Evolutionary conservation across 2,113 vertebrate genomes (phyloP), one percentile per base, ranked within the genome.

Genomic region (Heterotis niloticus): DNA sequence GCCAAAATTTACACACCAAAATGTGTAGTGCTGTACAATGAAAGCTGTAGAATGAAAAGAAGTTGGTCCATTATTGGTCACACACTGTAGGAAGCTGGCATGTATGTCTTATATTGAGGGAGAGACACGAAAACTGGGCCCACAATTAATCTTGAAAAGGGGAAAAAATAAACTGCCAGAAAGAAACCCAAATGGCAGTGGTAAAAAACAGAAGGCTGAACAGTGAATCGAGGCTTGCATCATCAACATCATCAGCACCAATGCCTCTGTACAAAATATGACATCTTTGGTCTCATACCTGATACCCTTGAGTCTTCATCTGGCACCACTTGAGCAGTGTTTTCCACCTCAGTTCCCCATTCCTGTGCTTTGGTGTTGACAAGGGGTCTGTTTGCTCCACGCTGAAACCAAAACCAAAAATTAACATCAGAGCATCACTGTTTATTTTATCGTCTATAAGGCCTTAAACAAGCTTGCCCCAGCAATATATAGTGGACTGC

Each of bases 241-340:
- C 20, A 62, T 20, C 12, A 14, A 59, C 57, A 59, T 13, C 10
- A 17, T 17, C 57, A 13, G 5, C 20, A 20, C 12, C 13, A 18
- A 60, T 14, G 34, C 74, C 20, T 16, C 74, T 75, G 74, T 17
- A 44, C 34, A 44, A 44, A 7, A 44, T n/a, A n/a, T n/a, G n/a
- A n/a, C n/a, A n/a, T 28, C 5, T 18, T 9, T 64, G 9, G 64
- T n/a, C 20, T 77, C 52, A 5, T 82, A 96, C 95, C 93, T 93
- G 94, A 79, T 96, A 96, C 4, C 94, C 94, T 86, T 96, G 94
- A 0, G 95, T 95, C 82, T 96, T 96, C 88, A 94, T 94, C 89
- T 96, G 95, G 84, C 94, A 96, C 95, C 95, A 96, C 81, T 92
- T 94, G 83, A 96, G 88, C 83, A 96, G 83, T 26, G 94, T 94